A percentile compares a stretch with the other conserved stretches of the same genome.
Evolutionary conservation across 2,888 invertebrate genomes (phyloP).

Genomic region (Cecidostiba fungosa): DNA sequence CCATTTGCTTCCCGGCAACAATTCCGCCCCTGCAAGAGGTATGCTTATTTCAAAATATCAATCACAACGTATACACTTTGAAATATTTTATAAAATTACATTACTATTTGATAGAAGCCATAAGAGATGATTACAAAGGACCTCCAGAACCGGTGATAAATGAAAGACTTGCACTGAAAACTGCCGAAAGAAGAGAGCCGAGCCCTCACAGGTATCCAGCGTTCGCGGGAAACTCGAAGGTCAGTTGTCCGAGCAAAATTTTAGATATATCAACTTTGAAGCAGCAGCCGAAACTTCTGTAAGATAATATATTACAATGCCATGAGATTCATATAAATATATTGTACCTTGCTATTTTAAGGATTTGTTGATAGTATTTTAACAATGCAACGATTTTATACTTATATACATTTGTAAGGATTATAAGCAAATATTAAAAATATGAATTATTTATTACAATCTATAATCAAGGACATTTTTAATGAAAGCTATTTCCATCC

Average conservation of each 20-base stretch:
- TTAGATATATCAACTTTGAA: slow-evolving; percentile 87
- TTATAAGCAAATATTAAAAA: slow-evolving; percentile 19
- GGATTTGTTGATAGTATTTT: slow-evolving; percentile 48
- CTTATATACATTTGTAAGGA: slow-evolving; percentile 49
- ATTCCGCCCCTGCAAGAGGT: slow-evolving; percentile 69
- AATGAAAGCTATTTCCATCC: background rate
- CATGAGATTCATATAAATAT: slow-evolving; percentile 46
- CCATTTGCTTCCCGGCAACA: slow-evolving; percentile 82
- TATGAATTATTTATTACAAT: slow-evolving; percentile 26
- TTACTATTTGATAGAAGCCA: slow-evolving; percentile 44
- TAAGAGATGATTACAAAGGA: slow-evolving; percentile 44
- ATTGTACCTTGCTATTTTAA: slow-evolving; percentile 37
- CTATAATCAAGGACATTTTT: background rate
- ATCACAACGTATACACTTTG: slow-evolving; percentile 1
- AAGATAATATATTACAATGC: slow-evolving; percentile 61
- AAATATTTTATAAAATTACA: background rate
- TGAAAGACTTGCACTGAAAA: slow-evolving; percentile 55
- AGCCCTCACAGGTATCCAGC: slow-evolving; percentile 60
- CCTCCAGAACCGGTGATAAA: slow-evolving; percentile 27
- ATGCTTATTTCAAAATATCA: slow-evolving; percentile 15
- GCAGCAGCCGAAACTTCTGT: slow-evolving; percentile 86
- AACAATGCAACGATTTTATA: slow-evolving; percentile 52
- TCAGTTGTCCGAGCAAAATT: slow-evolving; percentile 81
- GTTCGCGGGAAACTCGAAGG: slow-evolving; percentile 68
- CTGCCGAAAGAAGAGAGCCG: slow-evolving; percentile 61